Evolutionary conservation across 2,797 vertebrate species (phyloP), one percentile per base, ranked within the genome.

Genomic region (Orientallactaga sibirica): DNA sequence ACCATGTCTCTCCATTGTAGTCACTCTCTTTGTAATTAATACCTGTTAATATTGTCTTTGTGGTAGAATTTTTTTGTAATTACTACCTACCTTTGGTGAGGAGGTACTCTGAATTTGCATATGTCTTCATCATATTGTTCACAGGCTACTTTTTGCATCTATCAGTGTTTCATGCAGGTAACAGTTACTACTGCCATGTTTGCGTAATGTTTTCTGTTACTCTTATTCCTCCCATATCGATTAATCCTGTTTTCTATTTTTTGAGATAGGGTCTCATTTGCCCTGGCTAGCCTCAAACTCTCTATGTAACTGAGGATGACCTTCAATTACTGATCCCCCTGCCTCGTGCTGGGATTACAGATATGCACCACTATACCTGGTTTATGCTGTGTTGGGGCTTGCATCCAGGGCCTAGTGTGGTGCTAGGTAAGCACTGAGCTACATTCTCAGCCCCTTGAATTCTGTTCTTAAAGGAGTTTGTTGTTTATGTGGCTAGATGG

Each of bases 391-490:
- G 55, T 55, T 55, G 55, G 55, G 55, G 55, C 55, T 55, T 55
- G 55, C 6, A 55, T 55, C 55, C 55, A 55, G 55, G 11, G 14
- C 55, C 55, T 55, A 12, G 55, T 55, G 55, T 8, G 11, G 14
- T 55, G 55, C 10, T 55, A 55, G 43, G 55, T 55, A 55, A 55
- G 55, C 55, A 12, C 55, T 55, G 55, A 55, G 55, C 7, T 55
- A 12, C 55, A 15, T 55, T 9, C 55, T 55, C 55, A 55, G 55
- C 55, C 55, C 55, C 62, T 29, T 14, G 61, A 88, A 43, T 90
- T 94, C 52, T 94, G 1, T 61, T 76, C 15, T 92, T 93, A 67
- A 82, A 67, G 76, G 79, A 80, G 71, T 71, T 74, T 89, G 71
- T 84, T 85, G 9, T 76, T 85, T 91, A 68, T 7, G 24, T 86